Conservation (phyloP, 2,797 vertebrate genomes). For the Ceryle rudis region DNA sequence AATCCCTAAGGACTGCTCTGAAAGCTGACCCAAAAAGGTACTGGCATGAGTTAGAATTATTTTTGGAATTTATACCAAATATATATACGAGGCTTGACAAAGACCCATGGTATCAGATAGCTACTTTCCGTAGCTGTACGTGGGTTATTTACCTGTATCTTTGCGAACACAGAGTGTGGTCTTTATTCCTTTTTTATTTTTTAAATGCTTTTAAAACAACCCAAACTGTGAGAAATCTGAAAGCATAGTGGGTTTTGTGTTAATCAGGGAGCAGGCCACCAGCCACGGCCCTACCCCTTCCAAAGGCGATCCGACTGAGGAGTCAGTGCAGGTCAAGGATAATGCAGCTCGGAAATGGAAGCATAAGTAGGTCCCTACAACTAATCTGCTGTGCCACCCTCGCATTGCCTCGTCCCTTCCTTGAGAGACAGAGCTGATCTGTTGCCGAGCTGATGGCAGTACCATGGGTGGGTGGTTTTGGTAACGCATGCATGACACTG, state of each 20-base stretch:
- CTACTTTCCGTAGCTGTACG: neutral
- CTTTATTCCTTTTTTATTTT: neutral
- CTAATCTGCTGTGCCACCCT: constrained; percentile 46
- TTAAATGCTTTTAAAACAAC: neutral
- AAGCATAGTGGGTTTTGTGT: fast-evolving
- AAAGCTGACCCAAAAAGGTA: neutral
- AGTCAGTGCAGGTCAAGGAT: constrained; percentile 25
- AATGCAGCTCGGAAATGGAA: neutral
- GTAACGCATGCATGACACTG: fast-evolving
- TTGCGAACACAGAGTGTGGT: neutral
- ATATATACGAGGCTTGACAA: neutral
- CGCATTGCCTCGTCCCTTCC: neutral
- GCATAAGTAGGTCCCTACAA: neutral
- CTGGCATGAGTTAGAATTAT: neutral
- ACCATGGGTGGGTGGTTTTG: neutral
- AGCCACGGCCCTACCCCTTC: neutral
- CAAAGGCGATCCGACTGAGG: neutral
- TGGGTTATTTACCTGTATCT: neutral
- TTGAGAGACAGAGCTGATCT: neutral
- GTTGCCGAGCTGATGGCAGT: fast-evolving
- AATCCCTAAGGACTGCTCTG: neutral
- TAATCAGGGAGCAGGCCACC: neutral
- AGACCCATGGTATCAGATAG: neutral
- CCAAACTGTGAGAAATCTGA: fast-evolving
- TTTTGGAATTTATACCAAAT: neutral